Percentiles rank a stretch among this genome's conserved stretches.
phyloP scores from a whole-genome alignment of 2,888 invertebrate species.

The Ptychoptera contaminata region DNA sequence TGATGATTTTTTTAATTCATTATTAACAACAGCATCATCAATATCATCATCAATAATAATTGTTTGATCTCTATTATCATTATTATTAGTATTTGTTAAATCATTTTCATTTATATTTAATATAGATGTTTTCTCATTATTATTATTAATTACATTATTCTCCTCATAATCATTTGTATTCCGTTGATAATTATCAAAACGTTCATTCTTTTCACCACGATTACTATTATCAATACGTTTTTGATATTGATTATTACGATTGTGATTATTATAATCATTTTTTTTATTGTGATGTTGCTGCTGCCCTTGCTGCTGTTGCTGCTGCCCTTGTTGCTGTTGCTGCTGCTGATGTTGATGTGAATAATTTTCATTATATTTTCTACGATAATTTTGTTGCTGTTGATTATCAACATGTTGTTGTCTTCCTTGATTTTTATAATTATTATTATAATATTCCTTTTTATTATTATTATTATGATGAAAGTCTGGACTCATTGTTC shows the following conservation, averaged over 20 bases:
- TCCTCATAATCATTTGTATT: constrained; percentile 9
- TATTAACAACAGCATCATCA: constrained; percentile 28
- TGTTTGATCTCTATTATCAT: constrained; percentile 7
- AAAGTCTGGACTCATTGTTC: neutral
- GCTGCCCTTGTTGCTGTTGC: too few relatives aligned
- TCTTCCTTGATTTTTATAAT: neutral
- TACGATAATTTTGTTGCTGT: neutral
- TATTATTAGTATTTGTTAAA: constrained; percentile 11
- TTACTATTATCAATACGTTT: neutral
- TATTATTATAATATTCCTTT: constrained; percentile 3
- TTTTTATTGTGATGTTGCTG: too few relatives aligned
- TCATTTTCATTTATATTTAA: constrained; percentile 5
- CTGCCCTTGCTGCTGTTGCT: too few relatives aligned
- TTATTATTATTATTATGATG: constrained; percentile 2
- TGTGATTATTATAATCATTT: neutral
- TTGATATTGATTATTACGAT: neutral
- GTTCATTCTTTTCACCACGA: neutral
- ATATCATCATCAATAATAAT: constrained; percentile 31
- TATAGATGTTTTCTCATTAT: neutral
- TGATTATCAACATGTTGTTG: constrained; percentile 3
- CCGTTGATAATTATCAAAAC: constrained; percentile 16
- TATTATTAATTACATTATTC: constrained; percentile 20
- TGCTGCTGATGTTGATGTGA: too few relatives aligned
- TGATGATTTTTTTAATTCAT: neutral
- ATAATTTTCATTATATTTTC: too few relatives aligned